Evolutionary conservation across 1,140 invertebrate genomes (phyloP).

Genomic region (Drosophila triauraria): DNA sequence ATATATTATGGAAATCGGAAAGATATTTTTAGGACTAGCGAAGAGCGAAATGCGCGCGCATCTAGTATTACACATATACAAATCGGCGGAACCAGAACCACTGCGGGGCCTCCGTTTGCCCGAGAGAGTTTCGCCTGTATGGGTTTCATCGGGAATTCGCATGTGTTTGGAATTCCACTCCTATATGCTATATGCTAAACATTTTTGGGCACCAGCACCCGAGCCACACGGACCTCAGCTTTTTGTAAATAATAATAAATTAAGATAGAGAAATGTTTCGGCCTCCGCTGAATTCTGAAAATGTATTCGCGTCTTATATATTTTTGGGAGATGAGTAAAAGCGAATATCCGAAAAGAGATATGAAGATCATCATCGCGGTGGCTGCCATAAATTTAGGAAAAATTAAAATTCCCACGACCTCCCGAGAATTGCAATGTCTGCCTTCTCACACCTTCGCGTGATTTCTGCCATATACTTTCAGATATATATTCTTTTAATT

Average conservation of each 20-base stretch:
- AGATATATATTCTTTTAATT: constrained; percentile 27
- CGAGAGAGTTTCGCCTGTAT: constrained; percentile 43
- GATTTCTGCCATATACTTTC: constrained; percentile 21
- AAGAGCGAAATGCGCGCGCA: constrained; percentile 75
- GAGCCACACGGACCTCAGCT: constrained; percentile 33
- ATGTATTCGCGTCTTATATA: constrained; percentile 28
- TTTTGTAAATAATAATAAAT: constrained; percentile 54
- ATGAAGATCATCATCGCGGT: constrained; percentile 35
- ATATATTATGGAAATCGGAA: constrained; percentile 77
- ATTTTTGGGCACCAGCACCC: constrained; percentile 40
- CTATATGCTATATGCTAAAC: constrained; percentile 42
- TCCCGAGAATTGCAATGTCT: constrained; percentile 30
- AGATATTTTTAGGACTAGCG: constrained; percentile 76
- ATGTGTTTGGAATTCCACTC: constrained; percentile 58
- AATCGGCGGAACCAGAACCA: constrained; percentile 41
- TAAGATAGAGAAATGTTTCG: constrained; percentile 37
- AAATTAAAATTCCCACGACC: constrained; percentile 42
- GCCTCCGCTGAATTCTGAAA: constrained; percentile 37
- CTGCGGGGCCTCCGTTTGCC: constrained; percentile 23
- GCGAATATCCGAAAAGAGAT: constrained; percentile 46
- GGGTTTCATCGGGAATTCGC: constrained; percentile 50
- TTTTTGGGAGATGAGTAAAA: constrained; percentile 35
- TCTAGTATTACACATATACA: constrained; percentile 72
- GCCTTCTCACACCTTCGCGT: constrained; percentile 13
- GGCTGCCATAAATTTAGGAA: constrained; percentile 40